Conservation (phyloP, 2,113 vertebrate genomes). For the Dermatemys mawii region DNA sequence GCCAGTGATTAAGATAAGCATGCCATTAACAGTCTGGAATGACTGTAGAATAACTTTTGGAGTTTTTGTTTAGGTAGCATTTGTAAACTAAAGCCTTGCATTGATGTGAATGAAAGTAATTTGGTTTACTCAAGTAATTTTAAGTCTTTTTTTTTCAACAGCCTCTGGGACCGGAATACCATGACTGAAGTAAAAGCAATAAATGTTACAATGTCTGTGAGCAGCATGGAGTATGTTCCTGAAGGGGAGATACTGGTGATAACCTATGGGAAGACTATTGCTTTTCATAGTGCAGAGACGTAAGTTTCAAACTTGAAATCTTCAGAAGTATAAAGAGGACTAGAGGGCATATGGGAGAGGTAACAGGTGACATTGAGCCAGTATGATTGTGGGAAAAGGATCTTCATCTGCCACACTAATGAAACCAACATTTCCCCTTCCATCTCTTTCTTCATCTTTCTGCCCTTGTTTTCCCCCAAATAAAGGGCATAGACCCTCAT, state of each 20-base stretch:
- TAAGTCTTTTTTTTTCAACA: slow-evolving; percentile 29
- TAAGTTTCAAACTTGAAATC: slow-evolving; percentile 51
- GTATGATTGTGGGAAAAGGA: background rate
- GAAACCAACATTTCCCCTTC: background rate
- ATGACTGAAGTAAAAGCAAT: slow-evolving; percentile 90
- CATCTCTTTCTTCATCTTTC: background rate
- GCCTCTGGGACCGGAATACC: slow-evolving; percentile 93
- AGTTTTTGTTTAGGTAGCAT: rapidly evolving
- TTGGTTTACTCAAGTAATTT: background rate
- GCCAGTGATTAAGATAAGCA: background rate
- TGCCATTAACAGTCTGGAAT: background rate
- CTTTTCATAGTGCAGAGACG: slow-evolving; percentile 95
- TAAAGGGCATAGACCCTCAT: background rate
- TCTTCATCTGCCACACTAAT: background rate
- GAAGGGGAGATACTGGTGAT: slow-evolving; percentile 94
- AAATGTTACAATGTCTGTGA: slow-evolving; percentile 90
- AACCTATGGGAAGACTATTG: slow-evolving; percentile 95
- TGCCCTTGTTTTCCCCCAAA: background rate
- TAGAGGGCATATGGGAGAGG: background rate
- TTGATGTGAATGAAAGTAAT: background rate
- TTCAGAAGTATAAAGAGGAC: background rate
- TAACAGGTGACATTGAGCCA: background rate
- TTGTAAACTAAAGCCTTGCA: background rate
- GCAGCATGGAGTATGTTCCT: slow-evolving; percentile 96
- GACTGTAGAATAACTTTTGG: background rate